Evolutionary conservation across 2,797 vertebrate species (phyloP).

Genomic region (Okamejei kenojei): DNA sequence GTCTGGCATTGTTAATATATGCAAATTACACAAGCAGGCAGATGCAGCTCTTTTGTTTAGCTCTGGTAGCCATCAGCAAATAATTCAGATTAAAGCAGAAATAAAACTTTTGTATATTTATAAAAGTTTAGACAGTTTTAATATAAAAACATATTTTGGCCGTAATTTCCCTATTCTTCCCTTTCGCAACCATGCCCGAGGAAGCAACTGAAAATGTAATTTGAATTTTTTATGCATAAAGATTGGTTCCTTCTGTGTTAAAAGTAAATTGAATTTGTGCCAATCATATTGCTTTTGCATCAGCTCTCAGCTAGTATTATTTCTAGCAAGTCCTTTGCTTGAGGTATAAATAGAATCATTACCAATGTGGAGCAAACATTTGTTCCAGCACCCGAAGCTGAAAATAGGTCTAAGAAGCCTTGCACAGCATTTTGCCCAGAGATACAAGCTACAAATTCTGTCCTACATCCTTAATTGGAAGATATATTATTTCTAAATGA

Average conservation of each 20-base stretch:
- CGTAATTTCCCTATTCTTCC: not conserved
- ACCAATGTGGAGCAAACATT: constrained; percentile 27
- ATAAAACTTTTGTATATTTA: not conserved
- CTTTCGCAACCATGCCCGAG: not conserved
- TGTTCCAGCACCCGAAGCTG: not conserved
- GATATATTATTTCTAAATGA: not conserved
- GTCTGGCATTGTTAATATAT: constrained; percentile 11
- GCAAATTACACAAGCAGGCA: not conserved
- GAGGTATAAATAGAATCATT: constrained; percentile 12
- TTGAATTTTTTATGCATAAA: not conserved
- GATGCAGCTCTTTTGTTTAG: not conserved
- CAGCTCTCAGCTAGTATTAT: not conserved
- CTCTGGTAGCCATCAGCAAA: not conserved
- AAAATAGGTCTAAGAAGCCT: not conserved
- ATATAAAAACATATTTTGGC: not conserved
- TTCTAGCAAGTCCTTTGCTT: not conserved
- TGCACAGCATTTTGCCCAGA: not conserved
- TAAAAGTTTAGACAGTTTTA: not conserved
- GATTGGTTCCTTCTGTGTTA: not conserved
- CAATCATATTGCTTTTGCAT: not conserved
- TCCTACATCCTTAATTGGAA: not conserved
- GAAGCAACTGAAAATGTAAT: not conserved
- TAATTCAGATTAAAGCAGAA: not conserved
- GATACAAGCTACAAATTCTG: not conserved
- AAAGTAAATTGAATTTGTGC: constrained; percentile 15